Evolutionary conservation across 2,113 vertebrate species (phyloP).

Genomic region (Dendrocopos noguchii): DNA sequence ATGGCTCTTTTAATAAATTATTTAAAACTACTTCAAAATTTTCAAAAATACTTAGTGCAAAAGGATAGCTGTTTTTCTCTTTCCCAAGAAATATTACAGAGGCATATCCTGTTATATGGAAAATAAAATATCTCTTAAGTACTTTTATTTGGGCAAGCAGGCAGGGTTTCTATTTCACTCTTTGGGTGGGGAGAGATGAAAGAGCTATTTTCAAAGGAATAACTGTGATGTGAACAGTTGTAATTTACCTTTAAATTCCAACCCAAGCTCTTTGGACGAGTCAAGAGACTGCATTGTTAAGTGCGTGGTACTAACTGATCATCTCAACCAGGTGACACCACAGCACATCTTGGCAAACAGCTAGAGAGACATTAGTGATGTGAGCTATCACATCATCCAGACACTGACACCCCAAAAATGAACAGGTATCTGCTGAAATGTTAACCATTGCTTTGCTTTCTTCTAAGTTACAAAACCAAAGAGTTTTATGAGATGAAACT

Average conservation of each 20-base stretch:
- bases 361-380: not conserved
- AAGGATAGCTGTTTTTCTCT: not conserved
- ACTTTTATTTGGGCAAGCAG: constrained; percentile 38
- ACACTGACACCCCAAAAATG: constrained; percentile 5
- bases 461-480: constrained; percentile 49
- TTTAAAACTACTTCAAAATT: constrained; percentile 58
- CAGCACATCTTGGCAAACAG: not conserved
- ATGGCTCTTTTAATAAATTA: constrained; percentile 61
- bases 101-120: constrained; percentile 50
- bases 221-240: constrained; percentile 1
- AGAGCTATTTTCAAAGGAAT: constrained; percentile 25
- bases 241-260: constrained; percentile 30
- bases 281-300: not conserved
- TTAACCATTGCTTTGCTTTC: constrained; percentile 43
- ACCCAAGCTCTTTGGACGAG: constrained; percentile 24
- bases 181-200: not conserved
- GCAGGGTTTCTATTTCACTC: not conserved
- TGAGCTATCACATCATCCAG: not conserved
- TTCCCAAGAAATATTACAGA: constrained; percentile 49
- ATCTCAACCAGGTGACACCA: not conserved
- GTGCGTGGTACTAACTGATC: not conserved
- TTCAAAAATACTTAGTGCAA: constrained; percentile 75
- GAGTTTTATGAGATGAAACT: constrained; percentile 6
- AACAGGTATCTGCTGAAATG: not conserved
- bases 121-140: constrained; percentile 64